These are phyloP conservation scores for Aphidius colemani DNA, from an alignment of 2,888 invertebrate genomes.

Conservation along the genomic window DNA sequence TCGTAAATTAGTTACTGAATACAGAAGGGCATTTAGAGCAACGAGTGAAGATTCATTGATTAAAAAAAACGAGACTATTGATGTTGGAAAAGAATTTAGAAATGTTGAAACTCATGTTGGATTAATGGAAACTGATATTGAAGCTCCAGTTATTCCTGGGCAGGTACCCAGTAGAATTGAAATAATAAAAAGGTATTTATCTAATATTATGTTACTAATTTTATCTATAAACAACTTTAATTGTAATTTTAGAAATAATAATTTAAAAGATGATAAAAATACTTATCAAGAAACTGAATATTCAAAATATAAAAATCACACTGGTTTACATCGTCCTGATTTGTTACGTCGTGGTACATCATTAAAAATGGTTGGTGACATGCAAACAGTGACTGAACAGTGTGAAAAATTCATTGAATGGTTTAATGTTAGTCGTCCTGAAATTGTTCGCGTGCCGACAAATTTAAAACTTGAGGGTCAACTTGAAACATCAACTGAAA, in stretches of 20 bases:
- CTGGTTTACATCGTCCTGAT: conserved; percentile 58
- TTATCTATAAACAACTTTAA: background rate
- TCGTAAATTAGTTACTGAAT: conserved; percentile 44
- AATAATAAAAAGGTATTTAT: conserved; percentile 45
- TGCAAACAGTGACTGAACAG: conserved; percentile 61
- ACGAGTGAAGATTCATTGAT: conserved; percentile 46
- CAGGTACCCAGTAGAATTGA: conserved; percentile 35
- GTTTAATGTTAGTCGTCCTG: conserved; percentile 57
- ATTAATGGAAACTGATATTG: conserved; percentile 44
- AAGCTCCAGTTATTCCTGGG: conserved; percentile 32
- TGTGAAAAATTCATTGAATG: conserved; percentile 58
- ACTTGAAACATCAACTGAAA: conserved; percentile 60
- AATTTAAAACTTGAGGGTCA: conserved; percentile 64
- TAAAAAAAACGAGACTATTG: background rate
- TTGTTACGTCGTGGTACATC: conserved; percentile 60
- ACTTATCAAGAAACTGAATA: conserved; percentile 59
- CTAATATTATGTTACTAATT: background rate
- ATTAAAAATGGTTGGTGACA: conserved; percentile 63
- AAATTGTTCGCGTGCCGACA: conserved; percentile 57
- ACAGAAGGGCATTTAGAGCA: conserved; percentile 49
- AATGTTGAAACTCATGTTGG: conserved; percentile 25
- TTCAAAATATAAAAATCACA: conserved; percentile 61
- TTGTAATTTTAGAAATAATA: conserved; percentile 32
- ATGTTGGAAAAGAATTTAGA: background rate
- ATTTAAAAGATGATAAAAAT: conserved; percentile 49